phyloP scores from a whole-genome alignment of 2,113 vertebrate genomes.

The Phylloscopus whistleri region DNA sequence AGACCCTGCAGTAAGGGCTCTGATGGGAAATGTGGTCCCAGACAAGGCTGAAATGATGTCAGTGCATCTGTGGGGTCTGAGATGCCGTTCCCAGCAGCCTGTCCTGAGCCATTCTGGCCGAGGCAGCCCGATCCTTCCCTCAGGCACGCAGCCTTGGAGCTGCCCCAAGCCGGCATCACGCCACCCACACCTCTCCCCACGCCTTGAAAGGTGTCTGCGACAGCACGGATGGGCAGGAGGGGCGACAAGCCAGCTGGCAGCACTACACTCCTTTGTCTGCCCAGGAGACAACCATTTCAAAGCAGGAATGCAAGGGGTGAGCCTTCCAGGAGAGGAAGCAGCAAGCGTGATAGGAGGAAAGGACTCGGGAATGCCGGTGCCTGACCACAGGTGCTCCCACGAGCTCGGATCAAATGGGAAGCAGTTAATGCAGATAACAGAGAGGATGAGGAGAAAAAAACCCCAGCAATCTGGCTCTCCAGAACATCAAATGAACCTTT shows the following conservation, averaged over 20 bases:
- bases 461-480: neutral
- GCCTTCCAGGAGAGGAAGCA: neutral
- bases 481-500: neutral
- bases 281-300: neutral
- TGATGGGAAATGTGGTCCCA: fast-evolving
- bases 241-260: neutral
- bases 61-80: neutral
- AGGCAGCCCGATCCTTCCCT: neutral
- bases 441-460: neutral
- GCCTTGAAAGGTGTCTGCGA: neutral
- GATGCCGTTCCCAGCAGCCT: neutral
- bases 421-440: neutral
- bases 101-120: neutral
- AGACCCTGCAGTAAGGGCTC: neutral
- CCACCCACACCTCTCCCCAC: neutral
- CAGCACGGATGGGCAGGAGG: neutral
- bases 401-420: neutral
- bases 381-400: neutral
- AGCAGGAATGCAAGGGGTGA: neutral
- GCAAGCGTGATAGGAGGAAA: neutral
- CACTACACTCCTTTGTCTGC: neutral
- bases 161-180: fast-evolving
- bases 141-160: neutral
- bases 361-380: fast-evolving
- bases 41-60: neutral